Evolutionary conservation across 2,888 invertebrate species (phyloP), one percentile per base, ranked within the genome.

Genomic region (Boloria euphrosyne): DNA sequence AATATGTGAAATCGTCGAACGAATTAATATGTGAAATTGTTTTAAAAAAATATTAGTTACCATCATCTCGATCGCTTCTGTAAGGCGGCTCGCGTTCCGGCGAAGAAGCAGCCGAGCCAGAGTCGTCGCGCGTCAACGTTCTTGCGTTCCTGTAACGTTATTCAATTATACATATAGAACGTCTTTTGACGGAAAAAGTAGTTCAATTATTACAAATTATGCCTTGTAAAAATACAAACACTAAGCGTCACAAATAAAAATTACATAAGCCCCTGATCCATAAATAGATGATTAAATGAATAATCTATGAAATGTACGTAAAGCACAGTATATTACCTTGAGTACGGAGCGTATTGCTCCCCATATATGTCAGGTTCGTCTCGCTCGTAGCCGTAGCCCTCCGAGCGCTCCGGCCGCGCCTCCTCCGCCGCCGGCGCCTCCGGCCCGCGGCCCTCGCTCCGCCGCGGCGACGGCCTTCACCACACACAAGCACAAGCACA

Each of bases 61-160:
- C 64, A 5, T 65, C 64, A 14, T 63, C 63, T 27, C 59, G 61
- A 22, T 61, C 51, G 7, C 76, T 70, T 47, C 80, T 78, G 67
- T 80, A 80, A 3, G 84, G 81, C 10, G 81, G 81, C 70, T 90
- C 90, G 0, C 91, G 75, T 43, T 91, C 91, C 0, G 92, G 92
- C 1, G 92, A 92, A 0, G 92, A 91, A 0, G 89, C 91, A 7
- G 88, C 90, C 3, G 91, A 90, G 4, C 84, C 90, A 0, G 91
- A 91, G 78, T 92, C 92, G 44, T 87, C 90, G 31, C 88, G 84
- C 0, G 76, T 79, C 68, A 81, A 27, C 3, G 80, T 73, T 6
- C 88, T 78, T 70, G 80, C 71, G 68, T 75, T 83, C 71, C 84
- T 86, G 77, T 13, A 71, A 69, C 0, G 6, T 16, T 7, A 13